These are phyloP conservation scores for Penaeus vannamei DNA, from an alignment of 1,140 invertebrate genomes.

Conservation along the genomic window DNA sequence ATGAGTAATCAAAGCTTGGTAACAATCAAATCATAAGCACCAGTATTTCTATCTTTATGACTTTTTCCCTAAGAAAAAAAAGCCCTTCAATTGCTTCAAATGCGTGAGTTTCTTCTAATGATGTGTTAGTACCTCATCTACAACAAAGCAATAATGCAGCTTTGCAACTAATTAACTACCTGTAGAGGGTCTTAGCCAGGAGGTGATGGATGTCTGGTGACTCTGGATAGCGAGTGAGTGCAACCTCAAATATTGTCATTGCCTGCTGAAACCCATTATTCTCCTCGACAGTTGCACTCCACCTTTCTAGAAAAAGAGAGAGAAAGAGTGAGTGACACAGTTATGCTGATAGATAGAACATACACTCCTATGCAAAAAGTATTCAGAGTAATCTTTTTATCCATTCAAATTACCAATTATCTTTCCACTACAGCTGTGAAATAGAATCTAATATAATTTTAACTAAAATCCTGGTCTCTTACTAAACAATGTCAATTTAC, in stretches of 20 bases:
- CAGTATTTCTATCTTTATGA: neutral
- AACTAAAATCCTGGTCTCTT: too few species aligned
- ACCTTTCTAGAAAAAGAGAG: conserved; percentile 40
- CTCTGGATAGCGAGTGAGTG: conserved; percentile 48
- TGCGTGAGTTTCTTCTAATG: neutral
- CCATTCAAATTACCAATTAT: too few species aligned
- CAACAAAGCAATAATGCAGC: neutral
- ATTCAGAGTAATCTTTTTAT: neutral
- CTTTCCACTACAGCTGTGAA: too few species aligned
- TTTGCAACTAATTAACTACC: conserved; percentile 33
- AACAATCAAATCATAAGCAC: neutral
- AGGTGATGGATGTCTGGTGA: conserved; percentile 55
- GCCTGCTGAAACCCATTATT: conserved; percentile 43
- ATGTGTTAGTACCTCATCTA: neutral
- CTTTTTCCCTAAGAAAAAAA: neutral
- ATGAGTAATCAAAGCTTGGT: neutral
- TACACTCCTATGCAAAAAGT: neutral
- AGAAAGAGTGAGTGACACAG: neutral
- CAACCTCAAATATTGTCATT: conserved; percentile 51
- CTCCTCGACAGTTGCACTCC: conserved; percentile 52
- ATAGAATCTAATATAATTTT: too few species aligned
- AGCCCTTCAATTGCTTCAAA: neutral
- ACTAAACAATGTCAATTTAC: too few species aligned
- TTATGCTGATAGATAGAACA: neutral
- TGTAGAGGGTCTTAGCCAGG: conserved; percentile 54